Base-by-base conservation (phyloP, 2,113 vertebrate species). In the Nesospiza acunhae region DNA sequence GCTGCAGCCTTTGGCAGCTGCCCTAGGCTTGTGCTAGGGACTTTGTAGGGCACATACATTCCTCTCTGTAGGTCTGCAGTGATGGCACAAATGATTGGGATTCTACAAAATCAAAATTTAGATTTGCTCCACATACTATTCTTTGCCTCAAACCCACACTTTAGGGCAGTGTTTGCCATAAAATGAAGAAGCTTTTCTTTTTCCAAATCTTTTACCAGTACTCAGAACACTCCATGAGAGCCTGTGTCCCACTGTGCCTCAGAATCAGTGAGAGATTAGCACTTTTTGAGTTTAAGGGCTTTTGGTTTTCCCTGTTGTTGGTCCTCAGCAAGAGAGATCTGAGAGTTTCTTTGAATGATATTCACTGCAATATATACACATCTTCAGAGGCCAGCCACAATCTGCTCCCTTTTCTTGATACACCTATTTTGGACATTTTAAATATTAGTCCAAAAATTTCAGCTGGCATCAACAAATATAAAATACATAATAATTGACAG, bases 41-140 rank as follows among this genome's bases (percentile, higher is more conserved):
- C 18, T 9, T 12, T 4, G 2, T 10, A 60, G 44, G 21, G 22
- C 2, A 0, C 1, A 0, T 7, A 50, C 14, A 27, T 37, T 37
- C 37, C 37, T 37, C 37, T 37, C 58, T 84, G 49, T 4, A 72
- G 18, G 26, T 37, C 30, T 68, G 35, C 49, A 76, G 27, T 50
- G 6, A 12, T 0, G 60, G 14, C 20, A 37, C 10, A 26, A 26
- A 50, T 20, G 0, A 24, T 3, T 5, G 2, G 5, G 11, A 69
- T 60, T 86, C 68, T 70, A 67, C 11, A 47, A 78, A 47, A 74
- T 39, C 20, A 47, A 28, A 56, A 53, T 16, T 49, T 15, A 26
- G 22, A 84, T 94, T 80, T 66, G 23, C 33, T 39, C 27, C 37
- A 75, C 30, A 39, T 58, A 37, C 17, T 22, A 13, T 60, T 46